A percentile compares a stretch with the other conserved stretches of the same genome.
Conservation (phyloP, 2,797 vertebrate genomes). For the Alfaro cultratus region DNA sequence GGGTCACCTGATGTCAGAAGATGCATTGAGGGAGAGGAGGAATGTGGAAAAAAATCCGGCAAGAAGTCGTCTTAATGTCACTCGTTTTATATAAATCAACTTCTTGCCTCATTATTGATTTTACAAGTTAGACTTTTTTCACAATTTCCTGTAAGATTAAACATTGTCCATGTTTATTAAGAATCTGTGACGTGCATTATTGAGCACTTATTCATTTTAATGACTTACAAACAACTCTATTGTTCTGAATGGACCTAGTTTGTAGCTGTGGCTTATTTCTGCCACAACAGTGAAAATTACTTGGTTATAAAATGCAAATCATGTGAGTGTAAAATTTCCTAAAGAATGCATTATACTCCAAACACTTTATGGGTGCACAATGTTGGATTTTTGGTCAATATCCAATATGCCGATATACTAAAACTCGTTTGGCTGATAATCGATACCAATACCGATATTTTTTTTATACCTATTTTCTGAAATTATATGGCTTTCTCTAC, state of each 20-base stretch:
- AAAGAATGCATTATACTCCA: neutral
- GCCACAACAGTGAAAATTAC: neutral
- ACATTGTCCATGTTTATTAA: neutral
- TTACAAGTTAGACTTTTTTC: neutral
- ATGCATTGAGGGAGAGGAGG: neutral
- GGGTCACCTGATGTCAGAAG: constrained; percentile 23
- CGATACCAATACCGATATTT: too few relatives aligned
- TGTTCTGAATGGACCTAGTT: neutral
- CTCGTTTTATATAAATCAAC: neutral
- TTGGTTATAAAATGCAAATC: neutral
- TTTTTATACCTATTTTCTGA: too few relatives aligned
- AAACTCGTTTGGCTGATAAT: too few relatives aligned
- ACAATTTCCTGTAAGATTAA: neutral
- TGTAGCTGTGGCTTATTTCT: neutral
- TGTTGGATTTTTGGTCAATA: too few relatives aligned
- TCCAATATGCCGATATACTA: too few relatives aligned
- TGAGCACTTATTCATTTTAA: neutral
- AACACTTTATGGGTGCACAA: neutral
- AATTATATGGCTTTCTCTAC: too few relatives aligned
- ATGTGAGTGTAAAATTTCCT: neutral
- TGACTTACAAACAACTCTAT: neutral
- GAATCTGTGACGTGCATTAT: neutral
- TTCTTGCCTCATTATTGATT: neutral
- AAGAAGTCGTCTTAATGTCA: too few relatives aligned
- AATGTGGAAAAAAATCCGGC: neutral